Evolutionary conservation across 2,113 vertebrate genomes (phyloP), one percentile per base, ranked within the genome.

Genomic region (Tympanuchus pallidicinctus): DNA sequence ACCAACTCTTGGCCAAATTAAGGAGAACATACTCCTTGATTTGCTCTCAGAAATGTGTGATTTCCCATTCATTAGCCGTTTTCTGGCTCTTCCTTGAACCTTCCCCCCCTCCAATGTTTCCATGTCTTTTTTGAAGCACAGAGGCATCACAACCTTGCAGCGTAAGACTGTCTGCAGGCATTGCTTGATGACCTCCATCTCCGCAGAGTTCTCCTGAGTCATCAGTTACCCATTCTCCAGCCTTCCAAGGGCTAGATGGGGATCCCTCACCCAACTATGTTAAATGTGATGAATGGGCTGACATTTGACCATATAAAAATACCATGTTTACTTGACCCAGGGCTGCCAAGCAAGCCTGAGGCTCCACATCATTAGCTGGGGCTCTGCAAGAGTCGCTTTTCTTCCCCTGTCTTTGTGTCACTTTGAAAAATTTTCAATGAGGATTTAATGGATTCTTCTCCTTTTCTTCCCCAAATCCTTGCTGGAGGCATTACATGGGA

Each of bases 131-230:
- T 57, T 70, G 50, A 60, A 83, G 47, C 20, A 71, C 47, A 5
- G 38, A n/a, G 56, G 27, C 27, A 40, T 72, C 6, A 1, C 6
- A 75, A 4, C 25, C 32, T 86, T 69, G 82, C 64, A 10, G 13
- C 17, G 28, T 43, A 75, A 34, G 40, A 7, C 38, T 4, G 17
- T 43, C 66, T 0, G 0, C 47, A 6, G 16, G 19, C 40, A 38
- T 3, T 45, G 64, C 15, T 60, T 88, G 32, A 30, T 45, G 50
- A 56, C 57, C 28, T 22, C 4, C 61, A 30, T 19, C 25, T 54
- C 50, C 64, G 60, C 36, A 67, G 69, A 54, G 56, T 22, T 81
- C 20, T 76, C 52, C 69, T 32, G 28, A 40, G 11, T 14, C 60
- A 42, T 25, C 76, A 3, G 2, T 70, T 45, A 28, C 28, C 3